These are phyloP conservation scores for Cordylochernes scorpioides DNA, from an alignment of 2,888 invertebrate genomes.

Conservation along the genomic window DNA sequence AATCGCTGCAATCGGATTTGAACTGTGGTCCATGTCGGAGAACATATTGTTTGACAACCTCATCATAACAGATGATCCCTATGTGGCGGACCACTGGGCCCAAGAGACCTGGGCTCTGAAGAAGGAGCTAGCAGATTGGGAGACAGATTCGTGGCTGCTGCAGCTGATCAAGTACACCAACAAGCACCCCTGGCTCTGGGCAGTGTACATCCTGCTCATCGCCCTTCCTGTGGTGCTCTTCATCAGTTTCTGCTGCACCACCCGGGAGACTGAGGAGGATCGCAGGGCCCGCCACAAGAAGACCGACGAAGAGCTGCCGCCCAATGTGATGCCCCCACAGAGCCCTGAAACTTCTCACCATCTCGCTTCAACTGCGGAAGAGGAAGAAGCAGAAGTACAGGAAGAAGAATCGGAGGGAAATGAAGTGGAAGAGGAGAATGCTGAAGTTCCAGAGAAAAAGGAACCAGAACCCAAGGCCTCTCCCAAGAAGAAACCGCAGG, in stretches of 20 bases:
- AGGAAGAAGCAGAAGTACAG: no score
- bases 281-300: no score
- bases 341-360: no score
- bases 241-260: conserved; percentile 53
- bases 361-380: no score
- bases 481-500: no score
- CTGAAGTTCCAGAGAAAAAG: no score
- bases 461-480: no score
- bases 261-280: no score
- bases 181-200: conserved; percentile 73
- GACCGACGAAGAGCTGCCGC: no score
- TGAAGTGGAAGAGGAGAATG: no score
- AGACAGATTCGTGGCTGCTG: conserved; percentile 45
- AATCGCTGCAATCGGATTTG: conserved; percentile 83
- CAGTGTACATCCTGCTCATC: conserved; percentile 45
- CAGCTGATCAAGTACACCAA: conserved; percentile 46
- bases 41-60: conserved; percentile 84
- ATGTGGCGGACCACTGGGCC: conserved; percentile 50
- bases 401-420: no score
- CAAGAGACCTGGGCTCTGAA: conserved; percentile 57
- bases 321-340: no score
- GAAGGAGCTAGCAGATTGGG: conserved; percentile 44
- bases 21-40: conserved; percentile 94
- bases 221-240: conserved; percentile 49
- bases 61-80: conserved; percentile 54